Percentiles rank a stretch among this genome's conserved stretches.
These are phyloP conservation scores for Baccha elongata DNA, from an alignment of 2,888 invertebrate species.

Conservation along the genomic window DNA sequence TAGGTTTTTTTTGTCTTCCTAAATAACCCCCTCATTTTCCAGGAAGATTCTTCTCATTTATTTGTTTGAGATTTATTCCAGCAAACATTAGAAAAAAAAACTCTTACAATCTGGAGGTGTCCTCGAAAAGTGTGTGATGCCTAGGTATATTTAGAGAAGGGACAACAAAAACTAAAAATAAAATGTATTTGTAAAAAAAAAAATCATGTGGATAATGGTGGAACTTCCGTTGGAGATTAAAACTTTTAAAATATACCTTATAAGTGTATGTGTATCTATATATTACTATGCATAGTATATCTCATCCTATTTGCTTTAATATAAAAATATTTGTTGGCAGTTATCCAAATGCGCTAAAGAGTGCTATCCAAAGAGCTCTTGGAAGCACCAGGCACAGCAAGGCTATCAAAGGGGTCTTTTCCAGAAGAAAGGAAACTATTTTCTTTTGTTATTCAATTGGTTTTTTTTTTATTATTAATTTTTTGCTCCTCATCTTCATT, in stretches of 20 bases:
- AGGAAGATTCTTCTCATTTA: constrained; percentile 35
- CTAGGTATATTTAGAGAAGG: constrained; percentile 19
- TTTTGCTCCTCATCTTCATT: constrained; percentile 11
- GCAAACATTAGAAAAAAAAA: constrained; percentile 25
- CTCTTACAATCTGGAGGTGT: constrained; percentile 53
- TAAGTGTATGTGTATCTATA: background rate
- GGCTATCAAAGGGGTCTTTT: constrained; percentile 47
- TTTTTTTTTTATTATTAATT: constrained; percentile 28
- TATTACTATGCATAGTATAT: background rate
- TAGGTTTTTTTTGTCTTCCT: background rate
- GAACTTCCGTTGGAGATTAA: constrained; percentile 68
- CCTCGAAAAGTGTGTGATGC: constrained; percentile 54
- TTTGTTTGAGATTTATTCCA: constrained; percentile 60
- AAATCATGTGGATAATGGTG: constrained; percentile 54
- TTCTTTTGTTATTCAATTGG: constrained; percentile 67
- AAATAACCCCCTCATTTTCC: background rate
- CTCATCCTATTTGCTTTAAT: constrained; percentile 40
- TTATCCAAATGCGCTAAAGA: constrained; percentile 67
- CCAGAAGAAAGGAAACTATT: constrained; percentile 45
- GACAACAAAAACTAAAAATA: constrained; percentile 12
- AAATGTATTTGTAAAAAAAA: constrained; percentile 8
- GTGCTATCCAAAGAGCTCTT: constrained; percentile 25
- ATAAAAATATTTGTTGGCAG: constrained; percentile 67
- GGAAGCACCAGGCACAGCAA: constrained; percentile 9
- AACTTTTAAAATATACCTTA: constrained; percentile 65